Conservation (phyloP, 1,140 invertebrate genomes). For the Heliconius congener region DNA sequence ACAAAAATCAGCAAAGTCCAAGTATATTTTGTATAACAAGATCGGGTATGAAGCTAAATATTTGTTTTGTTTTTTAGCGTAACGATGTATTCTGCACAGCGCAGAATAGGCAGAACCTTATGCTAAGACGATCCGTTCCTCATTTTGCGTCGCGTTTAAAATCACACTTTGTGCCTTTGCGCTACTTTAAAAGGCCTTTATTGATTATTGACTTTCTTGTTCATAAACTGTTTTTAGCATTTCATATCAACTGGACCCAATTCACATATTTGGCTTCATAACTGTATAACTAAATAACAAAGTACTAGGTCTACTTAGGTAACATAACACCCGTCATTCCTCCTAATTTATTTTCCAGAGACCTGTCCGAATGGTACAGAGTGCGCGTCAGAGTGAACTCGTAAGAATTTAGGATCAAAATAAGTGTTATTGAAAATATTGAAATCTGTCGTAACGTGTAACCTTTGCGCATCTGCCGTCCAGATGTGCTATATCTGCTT, state of each 20-base stretch:
- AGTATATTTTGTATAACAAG: neutral
- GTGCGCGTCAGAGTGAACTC: constrained; percentile 88
- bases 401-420: constrained; percentile 83
- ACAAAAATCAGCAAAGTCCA: constrained; percentile 31
- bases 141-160: no score
- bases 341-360: constrained; percentile 88
- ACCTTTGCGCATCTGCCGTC: constrained; percentile 78
- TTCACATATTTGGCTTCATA: constrained; percentile 21
- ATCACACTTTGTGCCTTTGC: no score
- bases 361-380: constrained; percentile 87
- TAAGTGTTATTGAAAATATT: constrained; percentile 75
- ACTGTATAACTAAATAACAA: constrained; percentile 14
- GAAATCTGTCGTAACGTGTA: constrained; percentile 74
- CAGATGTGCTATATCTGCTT: constrained; percentile 76
- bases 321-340: constrained; percentile 69
- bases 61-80: neutral
- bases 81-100: no score
- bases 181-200: no score
- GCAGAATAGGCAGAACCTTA: no score
- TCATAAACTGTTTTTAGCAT: neutral
- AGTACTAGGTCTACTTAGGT: constrained; percentile 25
- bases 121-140: no score
- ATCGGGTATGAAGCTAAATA: neutral
- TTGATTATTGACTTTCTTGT: no score
- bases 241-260: neutral